A percentile compares a stretch with the other conserved stretches of the same genome.
Conservation (phyloP, 1,140 invertebrate genomes). For the Megalonaias nervosa region DNA sequence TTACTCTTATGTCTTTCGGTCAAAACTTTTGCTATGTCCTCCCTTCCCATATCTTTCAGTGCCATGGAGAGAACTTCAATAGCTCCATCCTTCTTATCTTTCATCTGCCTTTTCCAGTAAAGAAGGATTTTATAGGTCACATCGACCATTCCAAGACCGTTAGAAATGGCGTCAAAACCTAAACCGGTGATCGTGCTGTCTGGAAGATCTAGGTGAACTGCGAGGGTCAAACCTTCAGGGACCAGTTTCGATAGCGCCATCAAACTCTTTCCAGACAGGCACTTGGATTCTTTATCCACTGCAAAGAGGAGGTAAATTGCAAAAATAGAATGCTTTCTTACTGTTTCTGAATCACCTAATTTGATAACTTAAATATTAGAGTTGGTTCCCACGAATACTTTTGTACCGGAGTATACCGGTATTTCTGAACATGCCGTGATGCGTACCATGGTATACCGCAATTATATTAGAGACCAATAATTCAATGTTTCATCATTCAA, state of each 20-base stretch:
- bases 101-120: constrained; percentile 66
- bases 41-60: constrained; percentile 60
- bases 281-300: constrained; percentile 66
- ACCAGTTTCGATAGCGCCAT: constrained; percentile 60
- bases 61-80: constrained; percentile 55
- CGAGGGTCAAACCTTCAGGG: constrained; percentile 66
- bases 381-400: too few relatives aligned
- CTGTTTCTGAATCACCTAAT: too few relatives aligned
- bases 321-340: too few relatives aligned
- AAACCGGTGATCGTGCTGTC: constrained; percentile 70
- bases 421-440: too few relatives aligned
- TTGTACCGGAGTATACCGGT: too few relatives aligned
- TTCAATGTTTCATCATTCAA: too few relatives aligned
- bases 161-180: constrained; percentile 69
- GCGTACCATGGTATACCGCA: too few relatives aligned
- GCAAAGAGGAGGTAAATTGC: constrained; percentile 31
- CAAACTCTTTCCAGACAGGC: constrained; percentile 64
- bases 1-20: constrained; percentile 54
- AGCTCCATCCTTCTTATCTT: constrained; percentile 58
- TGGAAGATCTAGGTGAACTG: constrained; percentile 67
- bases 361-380: too few relatives aligned
- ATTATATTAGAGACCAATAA: too few relatives aligned
- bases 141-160: constrained; percentile 63
- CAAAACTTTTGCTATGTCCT: constrained; percentile 57
- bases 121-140: constrained; percentile 70